Base-by-base conservation (phyloP, 2,888 invertebrate genomes). In the Hymenopus coronatus region DNA sequence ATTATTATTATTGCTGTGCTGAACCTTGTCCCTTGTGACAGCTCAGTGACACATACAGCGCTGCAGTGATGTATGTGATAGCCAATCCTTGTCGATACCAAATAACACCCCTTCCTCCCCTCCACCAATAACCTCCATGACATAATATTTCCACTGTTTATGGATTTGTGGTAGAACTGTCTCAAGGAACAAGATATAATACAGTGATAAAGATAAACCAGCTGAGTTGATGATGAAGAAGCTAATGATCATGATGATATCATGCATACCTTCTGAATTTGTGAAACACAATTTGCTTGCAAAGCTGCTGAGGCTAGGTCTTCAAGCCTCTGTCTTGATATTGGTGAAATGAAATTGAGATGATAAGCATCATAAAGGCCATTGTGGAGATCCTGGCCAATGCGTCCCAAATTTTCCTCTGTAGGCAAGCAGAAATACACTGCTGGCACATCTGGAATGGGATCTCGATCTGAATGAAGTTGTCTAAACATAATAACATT, bases 361-460 rank as follows among this genome's bases (percentile, higher is more conserved):
- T 98, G 98, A 93, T 98, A 99, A 88, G 97, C 95, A 92, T 99
- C 99, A 93, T 99, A 99, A 25, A 98, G 94, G 82, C 97, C 97
- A 93, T 96, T 97, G 91, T 97, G 96, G 88, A 98, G 94, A 93
- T 98, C 98, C 93, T 98, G 98, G 90, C 97, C 97, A 91, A 99
- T 98, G 91, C 99, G 95, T 85, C 97, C 97, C 83, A 99, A 95
- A 93, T 99, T 99, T 93, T 99, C 99, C 92, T 99, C 98, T 20
- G 97, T 97, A 4, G 99, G 99, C 91, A 97, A 96, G 93, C 99
- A 98, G 93, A 99, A 99, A 93, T 99, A 99, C 82, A 99, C 97
- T 0, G 99, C 99, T 86, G 99, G 99, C 3, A 99, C 99, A 94
- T 99, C 99, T 9, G 99, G 99, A 92, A 99, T 98, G n/a, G 96